Evolutionary conservation across 2,797 vertebrate species (phyloP), one percentile per base, ranked within the genome.

Genomic region (Eulemur albifrons): DNA sequence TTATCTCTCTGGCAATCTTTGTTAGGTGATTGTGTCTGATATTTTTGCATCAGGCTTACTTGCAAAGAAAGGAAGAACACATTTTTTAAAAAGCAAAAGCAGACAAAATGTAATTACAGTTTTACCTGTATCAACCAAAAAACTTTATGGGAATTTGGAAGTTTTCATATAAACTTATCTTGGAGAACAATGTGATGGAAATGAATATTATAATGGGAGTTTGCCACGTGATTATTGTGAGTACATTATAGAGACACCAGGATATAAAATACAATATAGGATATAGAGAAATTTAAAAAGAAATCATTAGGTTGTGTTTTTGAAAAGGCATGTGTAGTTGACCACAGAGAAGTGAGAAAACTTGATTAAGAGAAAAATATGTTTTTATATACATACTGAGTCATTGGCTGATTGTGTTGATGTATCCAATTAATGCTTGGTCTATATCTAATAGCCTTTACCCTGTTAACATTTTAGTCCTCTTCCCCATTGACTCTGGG

Each of bases 121-220:
- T 70, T 20, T 82, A 25, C 72, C 14, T 86, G 72, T 63, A 90
- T 80, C 3, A 92, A 70, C 54, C 1, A 77, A 86, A 92, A 50
- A 48, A 84, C 14, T 38, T 63, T 32, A 85, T 5, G 25, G 2
- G 4, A 27, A 77, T 91, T 70, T 88, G 4, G 2, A 91, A 67
- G 17, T 45, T 93, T 94, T 88, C 17, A 48, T 65, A 48, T 21
- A 75, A 86, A 72, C 85, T 27, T 12, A 90, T 63, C 30, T 40
- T 95, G n/a, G 15, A 35, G 59, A 79, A 80, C 90, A 80, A 18
- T 43, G 7, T 93, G 67, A 94, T 95, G 52, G 15, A 89, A 88
- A 87, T 79, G 43, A 59, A 59, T 93, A 21, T 79, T 89, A 13
- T 52, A 82, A 73, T 76, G 7, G 2, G 2, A 57, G 5, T 70